Percentiles rank a stretch among this genome's conserved stretches.
Conservation (phyloP, 2,113 vertebrate genomes). For the Oxyura jamaicensis region DNA sequence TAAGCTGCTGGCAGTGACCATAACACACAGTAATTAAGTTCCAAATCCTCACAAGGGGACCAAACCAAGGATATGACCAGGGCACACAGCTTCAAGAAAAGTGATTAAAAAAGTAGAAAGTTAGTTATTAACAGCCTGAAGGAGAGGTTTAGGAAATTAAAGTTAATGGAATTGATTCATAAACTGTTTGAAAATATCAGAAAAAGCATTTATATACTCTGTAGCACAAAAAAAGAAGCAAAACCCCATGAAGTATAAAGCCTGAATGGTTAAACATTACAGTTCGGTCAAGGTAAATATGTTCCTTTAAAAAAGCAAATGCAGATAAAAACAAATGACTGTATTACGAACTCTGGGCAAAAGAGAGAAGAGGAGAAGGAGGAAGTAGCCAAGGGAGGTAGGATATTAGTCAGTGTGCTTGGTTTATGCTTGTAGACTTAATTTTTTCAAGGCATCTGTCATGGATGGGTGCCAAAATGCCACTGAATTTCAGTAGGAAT, state of each 20-base stretch:
- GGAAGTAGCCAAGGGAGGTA: neutral
- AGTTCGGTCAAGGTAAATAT: neutral
- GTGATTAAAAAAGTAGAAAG: slow-evolving; percentile 14
- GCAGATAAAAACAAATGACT: neutral
- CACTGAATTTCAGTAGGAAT: neutral
- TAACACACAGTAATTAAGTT: slow-evolving; percentile 56
- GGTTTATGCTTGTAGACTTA: neutral
- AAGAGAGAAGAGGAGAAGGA: neutral
- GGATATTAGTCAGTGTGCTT: neutral
- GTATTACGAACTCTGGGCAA: neutral
- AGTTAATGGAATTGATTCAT: slow-evolving; percentile 34
- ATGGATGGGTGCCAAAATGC: neutral
- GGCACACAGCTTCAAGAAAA: slow-evolving; percentile 36
- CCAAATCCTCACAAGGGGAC: slow-evolving; percentile 35
- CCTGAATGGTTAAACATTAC: neutral
- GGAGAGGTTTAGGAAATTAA: slow-evolving; percentile 36
- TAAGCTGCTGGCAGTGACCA: slow-evolving; percentile 53
- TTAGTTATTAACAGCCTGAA: slow-evolving; percentile 68
- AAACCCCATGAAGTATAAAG: neutral
- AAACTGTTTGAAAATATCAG: slow-evolving; percentile 2
- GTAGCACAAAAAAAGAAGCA: neutral
- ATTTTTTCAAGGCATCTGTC: neutral
- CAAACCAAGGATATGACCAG: slow-evolving; percentile 9
- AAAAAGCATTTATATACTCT: neutral
- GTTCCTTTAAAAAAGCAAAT: slow-evolving; percentile 4